These are phyloP conservation scores for Hirtodrosophila alboralis DNA, from an alignment of 2,888 invertebrate species.

Conservation along the genomic window DNA sequence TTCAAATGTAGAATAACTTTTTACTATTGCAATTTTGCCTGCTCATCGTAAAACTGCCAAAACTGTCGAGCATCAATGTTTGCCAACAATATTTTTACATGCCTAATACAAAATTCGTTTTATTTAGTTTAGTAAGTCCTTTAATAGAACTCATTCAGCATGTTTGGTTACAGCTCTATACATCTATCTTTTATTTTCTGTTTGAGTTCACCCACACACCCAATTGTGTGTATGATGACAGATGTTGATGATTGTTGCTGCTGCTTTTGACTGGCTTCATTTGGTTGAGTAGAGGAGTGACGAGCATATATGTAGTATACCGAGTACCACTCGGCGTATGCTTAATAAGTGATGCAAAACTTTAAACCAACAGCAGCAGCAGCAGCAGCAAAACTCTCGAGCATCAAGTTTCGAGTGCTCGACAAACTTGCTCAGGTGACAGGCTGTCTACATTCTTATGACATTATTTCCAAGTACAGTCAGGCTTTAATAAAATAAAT, in stretches of 20 bases:
- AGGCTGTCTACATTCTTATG: constrained; percentile 38
- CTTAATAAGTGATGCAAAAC: constrained; percentile 45
- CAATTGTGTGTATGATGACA: no score
- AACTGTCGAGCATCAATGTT: no score
- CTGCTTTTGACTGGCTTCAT: constrained; percentile 8
- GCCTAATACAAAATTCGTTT: no score
- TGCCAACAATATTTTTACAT: no score
- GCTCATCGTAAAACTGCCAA: no score
- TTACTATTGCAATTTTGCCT: no score
- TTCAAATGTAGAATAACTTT: no score
- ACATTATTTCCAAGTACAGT: constrained; percentile 65
- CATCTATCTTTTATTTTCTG: constrained; percentile 38
- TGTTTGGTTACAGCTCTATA: background rate
- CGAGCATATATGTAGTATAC: background rate
- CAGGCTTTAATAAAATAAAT: no score
- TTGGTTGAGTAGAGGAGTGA: constrained; percentile 13
- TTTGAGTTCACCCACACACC: no score
- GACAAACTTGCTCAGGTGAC: constrained; percentile 52
- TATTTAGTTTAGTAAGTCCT: no score
- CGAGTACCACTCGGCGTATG: constrained; percentile 41
- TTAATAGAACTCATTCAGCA: no score
- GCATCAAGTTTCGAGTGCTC: constrained; percentile 44
- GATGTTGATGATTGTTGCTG: constrained; percentile 16
- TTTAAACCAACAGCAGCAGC: constrained; percentile 40
- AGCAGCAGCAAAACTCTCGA: constrained; percentile 8